These are phyloP conservation scores for Drosophila helvetica DNA, from an alignment of 2,888 invertebrate species.

Conservation along the genomic window DNA sequence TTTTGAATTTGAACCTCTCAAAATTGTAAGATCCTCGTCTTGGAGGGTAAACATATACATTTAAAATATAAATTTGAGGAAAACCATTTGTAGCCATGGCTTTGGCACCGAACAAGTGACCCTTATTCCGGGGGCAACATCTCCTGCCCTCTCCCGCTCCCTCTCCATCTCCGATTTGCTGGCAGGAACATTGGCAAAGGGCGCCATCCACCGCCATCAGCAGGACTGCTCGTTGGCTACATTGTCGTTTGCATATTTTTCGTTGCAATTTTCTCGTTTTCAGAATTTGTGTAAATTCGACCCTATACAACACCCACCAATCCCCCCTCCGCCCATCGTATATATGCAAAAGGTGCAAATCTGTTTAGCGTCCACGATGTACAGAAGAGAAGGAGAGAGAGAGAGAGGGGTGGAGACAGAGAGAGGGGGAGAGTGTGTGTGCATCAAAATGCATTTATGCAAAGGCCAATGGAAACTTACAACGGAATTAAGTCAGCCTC, in stretches of 20 bases:
- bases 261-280: slow-evolving; percentile 66
- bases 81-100: neutral
- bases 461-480: slow-evolving; percentile 61
- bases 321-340: neutral
- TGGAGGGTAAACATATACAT: neutral
- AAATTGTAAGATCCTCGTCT: neutral
- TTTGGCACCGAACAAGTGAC: neutral
- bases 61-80: neutral
- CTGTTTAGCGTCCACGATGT: slow-evolving; percentile 64
- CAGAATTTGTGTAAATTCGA: slow-evolving; percentile 71
- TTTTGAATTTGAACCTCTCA: too few relatives aligned
- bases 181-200: slow-evolving; percentile 29
- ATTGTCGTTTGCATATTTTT: slow-evolving; percentile 75
- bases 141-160: neutral
- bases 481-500: slow-evolving; percentile 53
- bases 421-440: slow-evolving; percentile 17
- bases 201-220: slow-evolving; percentile 5
- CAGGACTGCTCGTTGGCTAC: neutral
- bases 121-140: neutral
- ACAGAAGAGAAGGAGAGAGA: neutral
- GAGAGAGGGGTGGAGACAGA: neutral
- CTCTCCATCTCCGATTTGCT: neutral
- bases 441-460: slow-evolving; percentile 76
- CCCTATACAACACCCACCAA: slow-evolving; percentile 39
- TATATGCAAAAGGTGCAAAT: slow-evolving; percentile 69